Evolutionary conservation across 2,888 invertebrate genomes (phyloP), one percentile per base, ranked within the genome.

Genomic region (Sclerodermus sp.): DNA sequence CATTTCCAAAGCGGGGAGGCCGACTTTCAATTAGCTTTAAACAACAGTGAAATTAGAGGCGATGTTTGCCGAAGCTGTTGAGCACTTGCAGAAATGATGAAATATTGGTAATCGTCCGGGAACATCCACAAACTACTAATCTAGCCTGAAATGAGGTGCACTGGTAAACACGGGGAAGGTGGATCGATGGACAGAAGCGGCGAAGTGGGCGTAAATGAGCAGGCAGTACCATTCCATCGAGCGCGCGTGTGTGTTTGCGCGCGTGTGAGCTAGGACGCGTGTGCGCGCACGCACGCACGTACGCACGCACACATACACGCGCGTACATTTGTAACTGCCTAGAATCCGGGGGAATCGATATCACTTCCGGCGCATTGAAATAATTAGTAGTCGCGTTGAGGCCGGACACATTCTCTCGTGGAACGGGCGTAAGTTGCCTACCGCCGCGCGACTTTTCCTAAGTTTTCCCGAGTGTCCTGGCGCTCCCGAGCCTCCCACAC

Each of bases 111-210:
- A 53, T 46, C 39, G 39, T 13, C 38, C 38, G 36, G 31, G 52
- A 52, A 47, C 49, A 56, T 50, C 54, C 54, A 30, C 53, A 57
- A 60, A 57, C 57, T 60, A 45, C 59, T 49, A 52, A 58, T 60
- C 57, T 57, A 51, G 49, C 48, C 48, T 48, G 58, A 59, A 59
- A 57, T 57, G 60, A 57, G 57, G 53, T 49, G 51, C 49, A 40
- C 50, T 39, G 43, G 48, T 52, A 57, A 58, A 58, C 58, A 47
- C 41, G 42, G 38, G 23, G 37, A 49, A 47, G 54, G 46, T 49
- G 51, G 53, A 60, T 60, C 59, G 58, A 60, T 60, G 51, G 45
- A 42, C 58, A 56, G 53, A 59, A 59, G 55, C 53, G 56, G 58
- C 44, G 15, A 46, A 51, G 56, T 51, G 52, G 51, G 53, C 44